A percentile compares a stretch with the other conserved stretches of the same genome.
These are phyloP conservation scores for Ectropis crepuscularia DNA, from an alignment of 2,888 invertebrate species.

Conservation along the genomic window DNA sequence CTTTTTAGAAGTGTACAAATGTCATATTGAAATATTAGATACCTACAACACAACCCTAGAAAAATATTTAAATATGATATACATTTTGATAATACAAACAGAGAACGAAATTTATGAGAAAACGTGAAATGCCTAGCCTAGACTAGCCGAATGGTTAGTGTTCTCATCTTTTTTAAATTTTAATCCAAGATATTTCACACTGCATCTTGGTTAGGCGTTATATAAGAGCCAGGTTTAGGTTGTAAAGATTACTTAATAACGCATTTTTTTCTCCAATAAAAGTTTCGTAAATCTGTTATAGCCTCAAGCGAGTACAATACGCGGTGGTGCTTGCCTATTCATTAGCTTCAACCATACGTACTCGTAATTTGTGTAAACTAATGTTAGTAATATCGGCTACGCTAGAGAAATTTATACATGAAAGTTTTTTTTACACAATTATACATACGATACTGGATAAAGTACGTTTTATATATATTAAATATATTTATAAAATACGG, in stretches of 20 bases:
- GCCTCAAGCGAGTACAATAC: constrained; percentile 27
- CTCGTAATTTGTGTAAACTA: constrained; percentile 58
- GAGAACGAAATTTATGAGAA: too few species aligned
- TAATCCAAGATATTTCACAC: constrained; percentile 17
- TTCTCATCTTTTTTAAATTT: constrained; percentile 1
- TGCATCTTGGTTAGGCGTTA: constrained; percentile 4
- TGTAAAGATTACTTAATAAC: constrained; percentile 20
- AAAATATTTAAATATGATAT: too few species aligned
- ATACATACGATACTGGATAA: too few species aligned
- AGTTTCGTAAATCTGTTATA: constrained; percentile 27
- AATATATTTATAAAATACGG: too few species aligned
- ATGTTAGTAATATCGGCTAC: constrained; percentile 35
- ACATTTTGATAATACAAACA: too few species aligned
- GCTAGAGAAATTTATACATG: constrained; percentile 31
- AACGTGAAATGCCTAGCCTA: too few species aligned
- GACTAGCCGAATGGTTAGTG: neutral
- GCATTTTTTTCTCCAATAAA: constrained; percentile 10
- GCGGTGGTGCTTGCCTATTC: constrained; percentile 44
- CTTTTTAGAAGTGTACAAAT: too few species aligned
- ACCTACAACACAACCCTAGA: too few species aligned
- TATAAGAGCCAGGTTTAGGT: constrained; percentile 14
- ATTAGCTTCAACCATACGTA: constrained; percentile 44
- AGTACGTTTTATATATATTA: too few species aligned
- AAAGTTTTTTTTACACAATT: neutral
- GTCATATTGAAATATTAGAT: too few species aligned